Evolutionary conservation across 2,113 vertebrate species (phyloP).

Genomic region (Epinephelus lanceolatus): DNA sequence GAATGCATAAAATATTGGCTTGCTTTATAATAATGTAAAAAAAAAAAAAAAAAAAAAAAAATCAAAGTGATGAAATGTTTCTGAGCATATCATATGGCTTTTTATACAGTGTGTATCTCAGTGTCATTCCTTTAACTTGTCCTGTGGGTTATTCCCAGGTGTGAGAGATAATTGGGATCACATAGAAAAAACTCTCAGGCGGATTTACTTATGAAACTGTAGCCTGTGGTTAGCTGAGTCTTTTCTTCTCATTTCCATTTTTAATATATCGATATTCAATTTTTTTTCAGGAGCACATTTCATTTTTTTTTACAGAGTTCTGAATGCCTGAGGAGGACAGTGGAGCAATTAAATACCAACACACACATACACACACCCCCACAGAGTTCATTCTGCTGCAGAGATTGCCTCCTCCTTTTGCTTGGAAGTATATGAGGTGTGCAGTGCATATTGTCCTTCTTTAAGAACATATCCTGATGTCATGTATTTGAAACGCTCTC

Average conservation of each 20-base stretch:
- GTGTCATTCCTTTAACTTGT: not conserved
- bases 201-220: not conserved
- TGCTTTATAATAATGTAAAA: too few species aligned
- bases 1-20: not conserved
- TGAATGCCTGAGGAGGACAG: conserved; percentile 18
- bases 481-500: not conserved
- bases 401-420: conserved; percentile 1
- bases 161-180: not conserved
- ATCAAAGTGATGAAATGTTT: not conserved
- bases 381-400: not conserved
- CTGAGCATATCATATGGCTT: not conserved
- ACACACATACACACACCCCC: not conserved
- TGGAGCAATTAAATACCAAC: not conserved
- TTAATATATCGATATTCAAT: not conserved
- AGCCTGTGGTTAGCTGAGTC: not conserved
- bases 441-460: conserved; percentile 1
- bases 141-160: not conserved
- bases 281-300: not conserved
- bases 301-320: not conserved
- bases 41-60: not conserved
- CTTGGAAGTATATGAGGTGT: conserved; percentile 9
- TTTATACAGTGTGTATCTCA: not conserved
- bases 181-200: not conserved
- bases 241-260: conserved; percentile 4
- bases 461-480: not conserved